Percentiles rank a stretch among this genome's conserved stretches.
These are phyloP conservation scores for Miichthys miiuy DNA, from an alignment of 2,797 vertebrate species.

Conservation along the genomic window DNA sequence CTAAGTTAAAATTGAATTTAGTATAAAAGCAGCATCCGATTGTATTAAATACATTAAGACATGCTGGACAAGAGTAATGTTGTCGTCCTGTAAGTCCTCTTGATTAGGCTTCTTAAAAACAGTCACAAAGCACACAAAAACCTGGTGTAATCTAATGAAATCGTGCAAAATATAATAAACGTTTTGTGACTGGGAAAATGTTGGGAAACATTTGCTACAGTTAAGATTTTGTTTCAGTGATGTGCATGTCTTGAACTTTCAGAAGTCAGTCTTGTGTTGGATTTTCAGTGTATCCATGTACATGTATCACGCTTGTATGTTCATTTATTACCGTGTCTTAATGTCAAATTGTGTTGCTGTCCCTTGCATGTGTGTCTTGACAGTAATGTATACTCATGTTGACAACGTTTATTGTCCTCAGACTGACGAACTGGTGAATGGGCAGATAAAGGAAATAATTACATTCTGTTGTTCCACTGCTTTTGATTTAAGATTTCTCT, in stretches of 20 bases:
- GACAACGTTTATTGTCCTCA: neutral
- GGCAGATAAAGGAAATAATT: conserved; percentile 2
- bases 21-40: neutral
- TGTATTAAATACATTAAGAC: neutral
- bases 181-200: neutral
- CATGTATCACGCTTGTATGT: conserved; percentile 1
- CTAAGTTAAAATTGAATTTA: neutral
- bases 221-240: neutral
- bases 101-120: neutral
- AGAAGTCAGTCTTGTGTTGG: conserved; percentile 11
- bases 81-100: neutral
- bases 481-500: neutral
- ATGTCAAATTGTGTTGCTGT: conserved; percentile 33
- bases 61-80: neutral
- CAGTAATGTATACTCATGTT: neutral
- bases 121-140: neutral
- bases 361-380: conserved; percentile 30
- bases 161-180: neutral
- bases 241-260: conserved; percentile 32
- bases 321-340: conserved; percentile 24
- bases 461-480: neutral
- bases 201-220: neutral
- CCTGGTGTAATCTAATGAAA: neutral
- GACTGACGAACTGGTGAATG: neutral
- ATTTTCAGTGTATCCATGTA: conserved; percentile 25